phyloP scores from a whole-genome alignment of 2,113 vertebrate genomes.

The Cnemophilus loriae region DNA sequence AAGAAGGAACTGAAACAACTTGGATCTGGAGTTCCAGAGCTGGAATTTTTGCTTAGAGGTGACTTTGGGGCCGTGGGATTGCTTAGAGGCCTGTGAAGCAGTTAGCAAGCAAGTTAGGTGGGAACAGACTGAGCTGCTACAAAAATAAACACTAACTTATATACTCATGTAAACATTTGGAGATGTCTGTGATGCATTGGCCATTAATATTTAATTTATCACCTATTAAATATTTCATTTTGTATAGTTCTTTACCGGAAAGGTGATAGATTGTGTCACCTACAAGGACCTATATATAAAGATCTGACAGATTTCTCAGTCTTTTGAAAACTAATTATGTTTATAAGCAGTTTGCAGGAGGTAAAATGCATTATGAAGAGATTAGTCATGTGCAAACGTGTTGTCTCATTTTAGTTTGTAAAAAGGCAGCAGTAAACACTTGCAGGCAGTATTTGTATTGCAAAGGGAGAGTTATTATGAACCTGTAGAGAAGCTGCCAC shows the following conservation, averaged over 20 bases:
- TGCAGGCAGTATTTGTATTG: background rate
- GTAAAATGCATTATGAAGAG: constrained; percentile 26
- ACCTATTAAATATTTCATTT: constrained; percentile 47
- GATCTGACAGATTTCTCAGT: background rate
- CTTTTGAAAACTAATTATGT: background rate
- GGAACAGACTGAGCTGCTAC: background rate
- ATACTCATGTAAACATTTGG: background rate
- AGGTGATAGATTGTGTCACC: constrained; percentile 7
- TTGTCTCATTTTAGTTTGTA: background rate
- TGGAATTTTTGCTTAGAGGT: background rate
- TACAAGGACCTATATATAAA: constrained; percentile 6
- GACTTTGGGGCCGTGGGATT: background rate
- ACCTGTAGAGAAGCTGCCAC: background rate
- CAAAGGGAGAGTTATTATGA: background rate
- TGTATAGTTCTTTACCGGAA: constrained; percentile 12
- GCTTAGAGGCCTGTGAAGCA: background rate
- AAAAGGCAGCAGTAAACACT: background rate
- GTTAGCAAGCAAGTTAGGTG: background rate
- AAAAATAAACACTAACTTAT: background rate
- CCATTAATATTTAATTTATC: constrained; percentile 52
- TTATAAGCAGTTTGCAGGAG: background rate
- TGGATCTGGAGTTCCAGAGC: background rate
- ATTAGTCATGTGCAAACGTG: background rate
- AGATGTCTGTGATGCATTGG: constrained; percentile 7
- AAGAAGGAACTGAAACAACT: background rate